A percentile compares a stretch with the other conserved stretches of the same genome.
phyloP scores from a whole-genome alignment of 2,888 invertebrate species.

The Bellardia bayeri region DNA sequence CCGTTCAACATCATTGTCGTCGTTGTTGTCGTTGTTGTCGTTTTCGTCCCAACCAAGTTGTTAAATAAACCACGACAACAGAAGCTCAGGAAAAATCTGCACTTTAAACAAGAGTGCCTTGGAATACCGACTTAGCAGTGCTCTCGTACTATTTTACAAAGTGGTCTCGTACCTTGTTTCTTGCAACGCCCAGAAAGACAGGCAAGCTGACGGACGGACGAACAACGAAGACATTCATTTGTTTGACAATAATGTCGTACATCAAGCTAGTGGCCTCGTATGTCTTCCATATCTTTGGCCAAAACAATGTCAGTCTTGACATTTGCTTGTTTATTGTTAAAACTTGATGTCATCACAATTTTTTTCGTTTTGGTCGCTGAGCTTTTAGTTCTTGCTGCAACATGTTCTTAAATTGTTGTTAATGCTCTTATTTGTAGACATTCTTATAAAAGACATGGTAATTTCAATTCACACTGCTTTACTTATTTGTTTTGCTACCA shows the following conservation, averaged over 20 bases:
- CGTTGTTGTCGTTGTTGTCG: conserved; percentile 23
- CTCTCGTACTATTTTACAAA: background rate
- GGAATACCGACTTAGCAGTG: conserved; percentile 44
- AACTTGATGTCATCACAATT: conserved; percentile 69
- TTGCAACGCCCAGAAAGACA: background rate
- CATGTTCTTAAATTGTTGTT: conserved; percentile 21
- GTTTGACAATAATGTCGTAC: conserved; percentile 76
- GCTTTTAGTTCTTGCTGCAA: conserved; percentile 4
- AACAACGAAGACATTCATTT: conserved; percentile 65
- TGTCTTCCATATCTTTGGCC: conserved; percentile 67
- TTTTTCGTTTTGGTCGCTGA: background rate
- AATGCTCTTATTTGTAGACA: background rate
- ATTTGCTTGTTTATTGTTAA: conserved; percentile 74
- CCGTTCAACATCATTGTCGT: conserved; percentile 63
- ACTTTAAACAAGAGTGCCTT: conserved; percentile 61
- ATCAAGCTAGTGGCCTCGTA: conserved; percentile 76
- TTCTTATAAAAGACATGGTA: background rate
- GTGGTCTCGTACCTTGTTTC: conserved; percentile 21
- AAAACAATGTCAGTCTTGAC: conserved; percentile 75
- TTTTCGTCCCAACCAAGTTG: conserved; percentile 52
- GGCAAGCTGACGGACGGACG: conserved; percentile 1
- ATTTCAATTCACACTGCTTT: conserved; percentile 26
- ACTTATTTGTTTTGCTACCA: background rate
- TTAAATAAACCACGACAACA: conserved; percentile 53
- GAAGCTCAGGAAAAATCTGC: conserved; percentile 57